A percentile compares a stretch with the other conserved stretches of the same genome.
Conservation (phyloP, 1,140 invertebrate species). For the Meloidogyne chitwoodi region DNA sequence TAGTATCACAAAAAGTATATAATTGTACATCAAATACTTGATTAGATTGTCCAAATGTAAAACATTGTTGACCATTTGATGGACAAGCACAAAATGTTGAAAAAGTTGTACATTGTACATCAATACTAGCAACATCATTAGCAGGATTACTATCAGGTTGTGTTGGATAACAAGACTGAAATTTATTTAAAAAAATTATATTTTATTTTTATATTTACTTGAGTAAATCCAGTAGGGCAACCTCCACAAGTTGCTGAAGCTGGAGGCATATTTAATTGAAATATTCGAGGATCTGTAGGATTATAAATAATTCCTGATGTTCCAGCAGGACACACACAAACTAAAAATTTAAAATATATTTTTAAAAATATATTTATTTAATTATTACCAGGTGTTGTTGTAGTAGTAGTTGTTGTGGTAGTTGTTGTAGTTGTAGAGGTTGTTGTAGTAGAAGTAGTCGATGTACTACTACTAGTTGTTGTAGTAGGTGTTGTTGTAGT, state of each 20-base stretch:
- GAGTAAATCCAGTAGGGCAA: background rate
- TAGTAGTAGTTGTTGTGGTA: background rate
- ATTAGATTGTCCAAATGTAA: background rate
- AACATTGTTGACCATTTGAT: conserved; percentile 5
- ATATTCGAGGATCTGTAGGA: background rate
- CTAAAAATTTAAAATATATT: too few species aligned
- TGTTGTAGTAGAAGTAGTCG: background rate
- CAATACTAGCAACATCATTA: background rate
- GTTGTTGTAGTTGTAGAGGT: background rate
- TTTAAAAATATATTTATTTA: too few species aligned
- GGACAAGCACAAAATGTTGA: conserved; percentile 4
- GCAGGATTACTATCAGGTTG: background rate
- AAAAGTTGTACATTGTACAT: background rate
- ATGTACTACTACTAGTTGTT: background rate
- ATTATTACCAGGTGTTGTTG: background rate
- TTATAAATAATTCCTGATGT: conserved; percentile 3
- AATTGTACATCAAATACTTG: conserved; percentile 1
- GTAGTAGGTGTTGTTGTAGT: background rate
- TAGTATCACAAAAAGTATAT: background rate
- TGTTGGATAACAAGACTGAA: conserved; percentile 3
- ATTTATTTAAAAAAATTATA: background rate
- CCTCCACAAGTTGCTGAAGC: background rate
- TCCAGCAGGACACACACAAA: background rate
- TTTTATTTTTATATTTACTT: background rate
- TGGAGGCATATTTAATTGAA: background rate